phyloP scores from a whole-genome alignment of 23 tunicate genomes.

The Botrylloides violaceus region DNA sequence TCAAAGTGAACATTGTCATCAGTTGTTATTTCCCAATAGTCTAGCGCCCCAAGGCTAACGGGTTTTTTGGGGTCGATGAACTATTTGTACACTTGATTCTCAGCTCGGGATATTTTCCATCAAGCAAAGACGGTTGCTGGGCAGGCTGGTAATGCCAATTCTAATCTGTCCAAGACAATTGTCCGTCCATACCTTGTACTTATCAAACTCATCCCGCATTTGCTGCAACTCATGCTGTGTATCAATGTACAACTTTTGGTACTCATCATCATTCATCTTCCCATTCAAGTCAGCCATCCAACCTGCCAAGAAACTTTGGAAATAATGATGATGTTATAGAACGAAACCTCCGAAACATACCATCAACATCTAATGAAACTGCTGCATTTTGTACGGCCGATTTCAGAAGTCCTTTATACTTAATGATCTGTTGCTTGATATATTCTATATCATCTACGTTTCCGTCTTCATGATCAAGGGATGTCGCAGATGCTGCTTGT shows the following conservation, averaged over 20 bases:
- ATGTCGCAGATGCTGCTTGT: slow-evolving; percentile 19
- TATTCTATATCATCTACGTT: slow-evolving; percentile 57
- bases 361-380: slow-evolving; percentile 51
- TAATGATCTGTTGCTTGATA: slow-evolving; percentile 43
- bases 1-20: background rate
- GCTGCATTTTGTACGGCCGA: slow-evolving; percentile 42
- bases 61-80: too few relatives aligned
- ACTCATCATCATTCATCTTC: slow-evolving; percentile 32
- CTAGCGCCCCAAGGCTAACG: background rate
- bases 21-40: background rate
- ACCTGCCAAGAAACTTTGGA: background rate
- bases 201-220: slow-evolving; percentile 71
- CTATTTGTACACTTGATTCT: too few relatives aligned
- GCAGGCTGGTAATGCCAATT: too few relatives aligned
- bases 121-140: too few relatives aligned
- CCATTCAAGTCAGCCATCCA: slow-evolving; percentile 5
- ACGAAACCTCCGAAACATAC: slow-evolving; percentile 7
- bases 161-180: too few relatives aligned
- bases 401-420: slow-evolving; percentile 53
- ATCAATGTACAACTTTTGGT: slow-evolving; percentile 65
- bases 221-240: slow-evolving; percentile 53
- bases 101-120: too few relatives aligned
- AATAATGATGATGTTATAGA: background rate
- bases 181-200: slow-evolving; percentile 53
- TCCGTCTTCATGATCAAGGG: slow-evolving; percentile 25